A percentile compares a stretch with the other conserved stretches of the same genome.
phyloP scores from a whole-genome alignment of 2,113 vertebrate genomes.

The Eurystomus gularis region DNA sequence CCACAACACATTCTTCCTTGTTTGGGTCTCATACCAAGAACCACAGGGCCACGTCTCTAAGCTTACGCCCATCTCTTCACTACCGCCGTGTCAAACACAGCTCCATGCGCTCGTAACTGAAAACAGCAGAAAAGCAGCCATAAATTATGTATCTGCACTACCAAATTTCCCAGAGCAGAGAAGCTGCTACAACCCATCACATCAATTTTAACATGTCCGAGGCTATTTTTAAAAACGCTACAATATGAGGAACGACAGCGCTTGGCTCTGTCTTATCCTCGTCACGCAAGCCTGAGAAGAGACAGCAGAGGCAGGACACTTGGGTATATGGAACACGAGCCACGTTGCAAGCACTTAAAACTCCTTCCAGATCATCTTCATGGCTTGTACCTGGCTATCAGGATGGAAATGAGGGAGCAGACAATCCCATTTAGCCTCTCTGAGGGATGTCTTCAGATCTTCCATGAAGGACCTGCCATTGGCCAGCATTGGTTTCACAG shows the following conservation, averaged over 20 bases:
- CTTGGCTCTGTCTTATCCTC: not conserved
- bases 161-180: not conserved
- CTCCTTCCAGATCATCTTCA: not conserved
- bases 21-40: not conserved
- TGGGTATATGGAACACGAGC: not conserved
- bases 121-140: not conserved
- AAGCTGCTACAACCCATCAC: not conserved
- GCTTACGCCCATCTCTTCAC: not conserved
- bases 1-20: not conserved
- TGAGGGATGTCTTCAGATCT: not conserved
- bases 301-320: not conserved
- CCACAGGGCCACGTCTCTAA: not conserved
- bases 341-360: not conserved
- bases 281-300: not conserved
- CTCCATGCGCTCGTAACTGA: not conserved
- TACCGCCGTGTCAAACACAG: not conserved
- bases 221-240: not conserved
- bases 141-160: not conserved
- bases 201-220: not conserved
- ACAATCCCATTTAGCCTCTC: not conserved
- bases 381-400: not conserved
- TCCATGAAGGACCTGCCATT: not conserved
- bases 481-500: not conserved
- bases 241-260: not conserved
- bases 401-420: not conserved